Conservation (phyloP, 1,140 invertebrate species). For the Anagrus nilaparvatae region DNA sequence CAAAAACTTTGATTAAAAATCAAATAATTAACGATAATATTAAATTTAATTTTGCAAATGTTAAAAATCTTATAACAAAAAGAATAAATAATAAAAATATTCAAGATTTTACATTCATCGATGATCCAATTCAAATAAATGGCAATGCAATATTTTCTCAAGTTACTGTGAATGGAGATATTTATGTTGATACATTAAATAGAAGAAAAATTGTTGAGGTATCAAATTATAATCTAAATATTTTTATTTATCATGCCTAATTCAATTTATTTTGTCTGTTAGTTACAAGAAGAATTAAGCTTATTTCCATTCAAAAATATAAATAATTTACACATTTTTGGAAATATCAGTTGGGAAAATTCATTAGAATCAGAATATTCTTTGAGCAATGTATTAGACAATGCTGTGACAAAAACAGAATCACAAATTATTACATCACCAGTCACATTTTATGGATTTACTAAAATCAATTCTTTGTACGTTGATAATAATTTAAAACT, state of each 20-base stretch:
- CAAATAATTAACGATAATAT: constrained; percentile 16
- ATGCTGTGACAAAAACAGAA: constrained; percentile 22
- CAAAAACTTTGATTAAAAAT: constrained; percentile 13
- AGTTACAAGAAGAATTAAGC: constrained; percentile 17
- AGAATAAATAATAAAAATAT: constrained; percentile 17
- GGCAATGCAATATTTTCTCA: constrained; percentile 21
- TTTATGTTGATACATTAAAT: constrained; percentile 17
- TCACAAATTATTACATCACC: constrained; percentile 21
- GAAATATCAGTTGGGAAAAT: constrained; percentile 17
- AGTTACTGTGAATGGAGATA: constrained; percentile 17
- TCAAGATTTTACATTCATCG: constrained; percentile 17
- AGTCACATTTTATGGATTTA: not conserved
- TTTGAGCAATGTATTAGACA: constrained; percentile 16
- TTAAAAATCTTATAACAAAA: constrained; percentile 12
- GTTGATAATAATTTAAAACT: constrained; percentile 5
- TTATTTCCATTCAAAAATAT: constrained; percentile 8
- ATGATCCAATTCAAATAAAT: constrained; percentile 16
- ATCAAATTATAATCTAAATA: not conserved
- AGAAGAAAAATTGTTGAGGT: constrained; percentile 15
- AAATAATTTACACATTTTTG: constrained; percentile 13
- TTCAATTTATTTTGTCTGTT: no score
- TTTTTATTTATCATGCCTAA: no score
- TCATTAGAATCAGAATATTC: constrained; percentile 2
- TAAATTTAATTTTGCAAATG: constrained; percentile 8
- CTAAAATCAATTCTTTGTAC: not conserved